phyloP scores from a whole-genome alignment of 2,113 vertebrate species.

The Siniperca knerii region DNA sequence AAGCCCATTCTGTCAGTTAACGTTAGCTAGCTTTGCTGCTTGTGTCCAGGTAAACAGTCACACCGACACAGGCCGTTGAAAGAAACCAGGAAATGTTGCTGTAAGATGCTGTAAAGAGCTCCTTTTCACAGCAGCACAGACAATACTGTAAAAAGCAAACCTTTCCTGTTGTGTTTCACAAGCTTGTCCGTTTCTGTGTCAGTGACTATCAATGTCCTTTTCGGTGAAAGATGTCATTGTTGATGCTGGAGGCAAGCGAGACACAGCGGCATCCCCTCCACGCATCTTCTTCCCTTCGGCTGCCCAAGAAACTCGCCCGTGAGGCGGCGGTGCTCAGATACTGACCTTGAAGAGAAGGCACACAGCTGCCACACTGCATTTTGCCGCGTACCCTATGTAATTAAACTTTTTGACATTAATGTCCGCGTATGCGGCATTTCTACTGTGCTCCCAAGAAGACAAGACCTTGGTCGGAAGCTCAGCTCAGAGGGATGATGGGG shows the following conservation, averaged over 20 bases:
- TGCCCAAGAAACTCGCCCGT: slow-evolving; percentile 36
- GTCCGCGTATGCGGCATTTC: slow-evolving; percentile 41
- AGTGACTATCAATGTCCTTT: slow-evolving; percentile 19
- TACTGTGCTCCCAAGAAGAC: slow-evolving; percentile 19
- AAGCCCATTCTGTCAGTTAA: not conserved
- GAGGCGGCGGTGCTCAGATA: slow-evolving; percentile 38
- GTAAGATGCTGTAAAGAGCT: slow-evolving; percentile 21
- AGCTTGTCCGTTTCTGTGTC: slow-evolving; percentile 44
- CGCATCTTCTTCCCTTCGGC: slow-evolving; percentile 33
- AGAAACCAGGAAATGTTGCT: slow-evolving; percentile 58
- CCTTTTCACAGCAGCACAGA: not conserved
- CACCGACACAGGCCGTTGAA: slow-evolving; percentile 32
- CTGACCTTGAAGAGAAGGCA: slow-evolving; percentile 76
- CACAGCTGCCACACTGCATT: slow-evolving; percentile 55
- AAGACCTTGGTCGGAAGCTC: slow-evolving; percentile 27
- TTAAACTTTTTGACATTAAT: slow-evolving; percentile 60
- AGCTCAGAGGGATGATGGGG: not conserved
- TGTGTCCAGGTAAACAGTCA: slow-evolving; percentile 51
- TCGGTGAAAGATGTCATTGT: slow-evolving; percentile 55
- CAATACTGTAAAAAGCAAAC: not conserved
- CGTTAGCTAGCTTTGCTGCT: slow-evolving; percentile 26
- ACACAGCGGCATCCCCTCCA: slow-evolving; percentile 59
- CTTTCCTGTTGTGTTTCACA: not conserved
- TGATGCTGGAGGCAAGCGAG: slow-evolving; percentile 59
- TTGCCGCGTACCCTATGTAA: not conserved